Base-by-base conservation (phyloP, 2,888 invertebrate species). In the Teleogryllus oceanicus region DNA sequence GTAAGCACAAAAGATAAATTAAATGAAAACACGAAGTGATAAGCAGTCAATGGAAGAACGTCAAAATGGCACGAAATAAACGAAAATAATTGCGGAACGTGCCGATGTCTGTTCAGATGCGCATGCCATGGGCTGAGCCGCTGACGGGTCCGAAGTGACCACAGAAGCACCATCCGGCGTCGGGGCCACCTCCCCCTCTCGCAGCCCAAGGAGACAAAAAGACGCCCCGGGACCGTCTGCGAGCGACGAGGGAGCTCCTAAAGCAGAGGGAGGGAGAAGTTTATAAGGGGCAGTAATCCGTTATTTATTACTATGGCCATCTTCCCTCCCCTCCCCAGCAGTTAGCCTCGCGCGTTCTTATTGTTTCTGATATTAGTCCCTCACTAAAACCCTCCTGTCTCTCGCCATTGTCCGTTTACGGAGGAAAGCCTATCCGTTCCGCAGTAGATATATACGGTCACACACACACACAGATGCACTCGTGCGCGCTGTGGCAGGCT, bases 341-440 rank as follows among this genome's bases (percentile, higher is more conserved):
- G 80, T 78, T 79, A 78, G 76, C 80, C 77, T 49, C 74, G 37
- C 37, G 37, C 80, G 78, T 16, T 81, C 80, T 81, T 81, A 81
- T 81, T 81, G 80, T 80, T 80, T 81, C 75, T 78, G 81, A 81
- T 81, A 81, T 81, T 80, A 81, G 78, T 79, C 80, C 78, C 75
- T 51, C 62, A 62, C 62, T 62, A 62, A 62, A 62, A 62, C 62
- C 62, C 62, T 16, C 62, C 62, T 62, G 16, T n/a, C 62, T 62
- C 62, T 18, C 62, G 13, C n/a, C 62, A 62, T 62, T 62, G 62
- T 62, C 62, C 62, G 62, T 62, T 62, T 62, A 62, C 62, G 62
- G 62, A 11, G 12, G 16, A 13, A 62, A 62, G 62, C 80, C 74
- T 75, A 80, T 79, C 80, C 78, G 75, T 74, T 74, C 78, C 78